A percentile compares a stretch with the other conserved stretches of the same genome.
Evolutionary conservation across 2,797 vertebrate species (phyloP).

Genomic region (Triplophysa bombifrons): DNA sequence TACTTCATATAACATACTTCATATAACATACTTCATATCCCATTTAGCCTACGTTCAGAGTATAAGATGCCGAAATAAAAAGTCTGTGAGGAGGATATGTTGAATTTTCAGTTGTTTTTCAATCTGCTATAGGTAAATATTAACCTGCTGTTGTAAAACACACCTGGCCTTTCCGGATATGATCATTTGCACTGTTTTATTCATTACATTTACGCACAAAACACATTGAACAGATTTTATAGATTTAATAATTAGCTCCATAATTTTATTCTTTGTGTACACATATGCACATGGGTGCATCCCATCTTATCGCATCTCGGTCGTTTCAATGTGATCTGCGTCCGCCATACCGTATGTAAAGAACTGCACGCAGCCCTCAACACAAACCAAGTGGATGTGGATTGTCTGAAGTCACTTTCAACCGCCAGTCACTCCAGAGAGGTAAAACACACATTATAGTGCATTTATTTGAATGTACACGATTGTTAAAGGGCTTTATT

Average conservation of each 20-base stretch:
- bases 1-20: too few species aligned
- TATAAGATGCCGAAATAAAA: too few species aligned
- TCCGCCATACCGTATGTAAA: slow-evolving; percentile 69
- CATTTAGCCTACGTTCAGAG: too few species aligned
- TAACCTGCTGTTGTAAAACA: background rate
- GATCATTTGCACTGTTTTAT: too few species aligned
- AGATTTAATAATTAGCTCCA: background rate
- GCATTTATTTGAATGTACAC: background rate
- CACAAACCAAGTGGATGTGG: background rate
- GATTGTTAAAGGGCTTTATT: background rate
- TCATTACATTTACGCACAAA: background rate
- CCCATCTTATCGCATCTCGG: background rate
- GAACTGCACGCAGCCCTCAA: slow-evolving; percentile 64
- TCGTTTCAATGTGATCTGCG: slow-evolving; percentile 55
- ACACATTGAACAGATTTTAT: background rate
- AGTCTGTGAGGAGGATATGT: too few species aligned
- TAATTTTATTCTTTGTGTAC: background rate
- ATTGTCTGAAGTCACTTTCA: slow-evolving; percentile 55
- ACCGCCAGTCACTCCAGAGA: slow-evolving; percentile 23
- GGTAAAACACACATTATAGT: slow-evolving; percentile 55
- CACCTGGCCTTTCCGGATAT: background rate
- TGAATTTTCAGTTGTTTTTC: background rate
- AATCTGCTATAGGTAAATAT: background rate
- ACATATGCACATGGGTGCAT: background rate
- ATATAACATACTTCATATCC: too few species aligned